These are phyloP conservation scores for Halisarca cf. caerulea DNA, from an alignment of 37 sponge, comb jelly and placozoan species.

Conservation along the genomic window DNA sequence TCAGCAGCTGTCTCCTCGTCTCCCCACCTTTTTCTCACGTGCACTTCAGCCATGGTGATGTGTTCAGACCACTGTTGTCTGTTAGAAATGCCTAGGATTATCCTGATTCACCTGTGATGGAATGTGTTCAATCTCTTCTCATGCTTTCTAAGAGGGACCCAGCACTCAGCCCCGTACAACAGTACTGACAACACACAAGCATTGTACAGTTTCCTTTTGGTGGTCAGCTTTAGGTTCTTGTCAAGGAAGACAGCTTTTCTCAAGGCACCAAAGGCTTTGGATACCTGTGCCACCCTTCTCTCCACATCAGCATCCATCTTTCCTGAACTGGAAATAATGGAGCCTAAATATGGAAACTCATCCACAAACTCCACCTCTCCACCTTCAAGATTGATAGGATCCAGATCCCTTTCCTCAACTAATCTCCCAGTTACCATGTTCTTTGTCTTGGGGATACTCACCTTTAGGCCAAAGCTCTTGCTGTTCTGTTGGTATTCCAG, in stretches of 20 bases:
- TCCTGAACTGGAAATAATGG: too few species aligned
- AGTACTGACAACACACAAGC: conserved; percentile 9
- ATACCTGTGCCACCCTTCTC: background rate
- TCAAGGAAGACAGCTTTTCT: background rate
- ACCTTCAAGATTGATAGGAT: too few species aligned
- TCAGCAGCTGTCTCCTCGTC: conserved; percentile 17
- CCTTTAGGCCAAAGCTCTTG: too few species aligned
- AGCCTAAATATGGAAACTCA: too few species aligned
- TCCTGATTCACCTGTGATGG: conserved; percentile 12
- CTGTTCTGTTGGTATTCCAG: too few species aligned
- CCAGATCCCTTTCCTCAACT: too few species aligned
- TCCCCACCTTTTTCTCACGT: background rate
- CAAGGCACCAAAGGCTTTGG: background rate
- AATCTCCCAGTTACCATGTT: too few species aligned
- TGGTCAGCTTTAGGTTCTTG: background rate
- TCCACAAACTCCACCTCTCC: too few species aligned
- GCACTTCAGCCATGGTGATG: background rate
- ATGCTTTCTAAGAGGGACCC: background rate
- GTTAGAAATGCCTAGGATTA: background rate
- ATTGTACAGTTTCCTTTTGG: background rate
- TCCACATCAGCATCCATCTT: too few species aligned
- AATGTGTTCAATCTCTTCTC: background rate
- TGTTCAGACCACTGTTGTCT: background rate
- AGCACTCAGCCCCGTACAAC: background rate
- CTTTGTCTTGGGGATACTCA: too few species aligned